A percentile compares a stretch with the other conserved stretches of the same genome.
phyloP scores from a whole-genome alignment of 1,140 invertebrate genomes.

The Drosophila azteca region DNA sequence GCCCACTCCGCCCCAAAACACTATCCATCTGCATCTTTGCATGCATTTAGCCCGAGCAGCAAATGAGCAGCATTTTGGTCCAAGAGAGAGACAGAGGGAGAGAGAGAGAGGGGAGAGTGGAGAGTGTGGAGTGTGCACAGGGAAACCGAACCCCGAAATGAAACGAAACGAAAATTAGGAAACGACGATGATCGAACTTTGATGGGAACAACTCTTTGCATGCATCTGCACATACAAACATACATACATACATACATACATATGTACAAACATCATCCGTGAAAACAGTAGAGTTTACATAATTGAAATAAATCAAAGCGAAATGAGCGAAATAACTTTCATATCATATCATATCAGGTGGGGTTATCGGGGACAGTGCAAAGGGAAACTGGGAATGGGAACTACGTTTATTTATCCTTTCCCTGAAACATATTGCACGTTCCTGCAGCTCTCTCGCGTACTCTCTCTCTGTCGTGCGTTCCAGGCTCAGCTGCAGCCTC shows the following conservation, averaged over 20 bases:
- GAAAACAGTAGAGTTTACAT: slow-evolving; percentile 44
- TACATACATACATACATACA: too few relatives aligned
- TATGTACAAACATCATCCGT: slow-evolving; percentile 20
- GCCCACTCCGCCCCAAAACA: slow-evolving; percentile 48
- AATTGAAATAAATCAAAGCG: slow-evolving; percentile 38
- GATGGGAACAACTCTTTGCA: slow-evolving; percentile 24
- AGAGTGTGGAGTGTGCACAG: neutral
- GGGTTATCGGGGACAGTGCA: slow-evolving; percentile 8
- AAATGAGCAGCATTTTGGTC: slow-evolving; percentile 34
- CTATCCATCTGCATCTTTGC: slow-evolving; percentile 60
- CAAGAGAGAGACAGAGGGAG: slow-evolving; percentile 8
- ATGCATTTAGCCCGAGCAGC: slow-evolving; percentile 35
- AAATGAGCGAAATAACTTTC: slow-evolving; percentile 37
- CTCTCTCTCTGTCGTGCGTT: too few relatives aligned
- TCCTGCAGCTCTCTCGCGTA: too few relatives aligned
- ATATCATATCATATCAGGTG: slow-evolving; percentile 27
- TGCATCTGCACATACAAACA: too few relatives aligned
- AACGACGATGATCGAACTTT: slow-evolving; percentile 43
- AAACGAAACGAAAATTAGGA: slow-evolving; percentile 35
- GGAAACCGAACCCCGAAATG: slow-evolving; percentile 23
- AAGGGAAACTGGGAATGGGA: neutral
- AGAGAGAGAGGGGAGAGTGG: too few relatives aligned
- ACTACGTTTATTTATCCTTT: too few relatives aligned
- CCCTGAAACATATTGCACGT: too few relatives aligned
- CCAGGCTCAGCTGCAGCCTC: too few relatives aligned